Evolutionary conservation across 2,888 invertebrate species (phyloP), one percentile per base, ranked within the genome.

Genomic region (Perizoma affinitatum): DNA sequence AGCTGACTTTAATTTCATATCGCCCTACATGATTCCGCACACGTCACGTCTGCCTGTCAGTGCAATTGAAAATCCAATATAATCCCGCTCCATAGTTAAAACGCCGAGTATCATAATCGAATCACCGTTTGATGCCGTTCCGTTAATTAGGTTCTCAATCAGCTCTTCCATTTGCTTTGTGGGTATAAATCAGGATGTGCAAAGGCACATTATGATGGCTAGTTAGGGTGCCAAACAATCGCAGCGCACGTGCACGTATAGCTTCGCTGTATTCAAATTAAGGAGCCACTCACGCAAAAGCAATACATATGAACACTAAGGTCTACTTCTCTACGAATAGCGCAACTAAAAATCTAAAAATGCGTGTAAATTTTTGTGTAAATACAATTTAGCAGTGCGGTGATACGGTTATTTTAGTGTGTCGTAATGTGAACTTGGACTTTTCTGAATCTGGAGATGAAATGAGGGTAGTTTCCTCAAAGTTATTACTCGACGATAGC

Each of bases 41-140:
- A 61, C 61, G 51, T 62, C 58, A 55, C 58, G 51, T 43, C 46
- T 42, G 47, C 33, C 58, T 62, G 62, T 62, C 62, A 58, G 38
- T 62, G 62, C 58, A 48, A 58, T 58, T 51, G 54, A 54, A 58
- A 58, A 58, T 55, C 54, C 58, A 62, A 62, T 62, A 62, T 58
- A 52, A 44, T 40, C 46, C 38, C 49, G 34, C 41, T 38, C 22
- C 45, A 55, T 44, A 46, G 57, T 57, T 58, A 53, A 48, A 58
- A 54, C 40, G 58, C 34, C 9, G n/a, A 49, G 52, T 43, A 42
- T 41, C 42, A 58, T 58, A 58, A 58, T 58, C 47, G 58, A 58
- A 43, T 58, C 45, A n/a, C 44, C 34, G 46, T 58, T 47, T 53
- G 52, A 52, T 52, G 46, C 22, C 40, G 52, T 48, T 49, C 45